Evolutionary conservation across 2,888 invertebrate genomes (phyloP), one percentile per base, ranked within the genome.

Genomic region (Drosophila diplacantha): DNA sequence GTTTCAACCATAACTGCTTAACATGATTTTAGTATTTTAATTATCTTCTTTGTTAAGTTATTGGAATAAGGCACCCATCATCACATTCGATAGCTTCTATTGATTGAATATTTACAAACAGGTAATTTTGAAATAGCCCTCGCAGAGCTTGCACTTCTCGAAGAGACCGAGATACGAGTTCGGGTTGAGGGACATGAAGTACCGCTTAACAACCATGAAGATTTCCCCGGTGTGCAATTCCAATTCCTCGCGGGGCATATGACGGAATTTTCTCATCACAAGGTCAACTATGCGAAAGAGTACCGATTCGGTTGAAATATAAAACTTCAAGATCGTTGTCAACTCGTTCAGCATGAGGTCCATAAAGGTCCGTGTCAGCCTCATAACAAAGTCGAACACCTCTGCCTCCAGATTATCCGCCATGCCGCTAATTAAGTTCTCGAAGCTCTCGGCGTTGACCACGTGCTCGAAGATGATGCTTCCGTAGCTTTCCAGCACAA

Each of bases 221-320:
- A 85, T 84, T 0, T 72, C 50, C 1, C 9, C 0, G 0, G 50
- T 34, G 29, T 22, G 43, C 0, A 5, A 1, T 2, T 32, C 9
- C 6, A 85, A 29, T n/a, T 35, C 18, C 4, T 32, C 18, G 9
- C 12, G 3, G 1, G 26, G 16, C 5, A 24, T 6, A 0, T 16
- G 0, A 0, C 6, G 0, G 20, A 60, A 82, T 0, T 72, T 54
- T 0, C 55, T 14, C 39, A 74, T 12, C 24, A 83, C 64, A 2
- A 52, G 20, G 18, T 20, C 31, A 8, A 81, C 24, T 4, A 85
- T 75, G 18, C 56, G 58, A 50, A 62, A 81, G 4, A 86, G 58
- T 32, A 85, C 71, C 8, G 74, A 73, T 61, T 85, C 86, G 1
- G 84, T 66, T 3, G 76, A 39, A 18, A 85, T 75, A 38, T 38